phyloP scores from a whole-genome alignment of 2,797 vertebrate genomes.

The Merluccius polli region DNA sequence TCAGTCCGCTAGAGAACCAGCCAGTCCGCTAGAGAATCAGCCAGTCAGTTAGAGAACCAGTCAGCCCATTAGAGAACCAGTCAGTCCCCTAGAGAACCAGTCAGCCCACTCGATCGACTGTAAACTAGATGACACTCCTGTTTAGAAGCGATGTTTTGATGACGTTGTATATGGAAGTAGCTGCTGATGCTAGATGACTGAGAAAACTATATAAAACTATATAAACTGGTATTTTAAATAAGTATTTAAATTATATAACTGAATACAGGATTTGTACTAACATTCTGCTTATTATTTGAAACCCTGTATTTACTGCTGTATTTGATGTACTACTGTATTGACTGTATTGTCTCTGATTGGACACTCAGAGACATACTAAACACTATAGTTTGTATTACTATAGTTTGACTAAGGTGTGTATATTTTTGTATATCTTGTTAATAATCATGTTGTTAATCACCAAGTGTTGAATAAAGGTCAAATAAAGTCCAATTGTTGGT shows the following conservation, averaged over 20 bases:
- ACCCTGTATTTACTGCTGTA: neutral
- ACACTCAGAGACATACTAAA: neutral
- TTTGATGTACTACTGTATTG: neutral
- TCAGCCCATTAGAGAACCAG: neutral
- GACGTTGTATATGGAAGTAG: slow-evolving; percentile 1
- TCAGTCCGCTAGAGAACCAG: too few species aligned
- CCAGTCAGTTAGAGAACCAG: slow-evolving; percentile 29
- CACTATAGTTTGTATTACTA: neutral
- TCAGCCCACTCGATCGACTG: neutral
- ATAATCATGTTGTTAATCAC: neutral
- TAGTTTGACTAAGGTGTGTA: neutral
- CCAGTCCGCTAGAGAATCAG: neutral
- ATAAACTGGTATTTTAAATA: neutral
- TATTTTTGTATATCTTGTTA: neutral
- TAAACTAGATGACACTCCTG: neutral
- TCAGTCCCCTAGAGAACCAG: neutral
- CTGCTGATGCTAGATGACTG: too few species aligned
- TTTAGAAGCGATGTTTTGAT: neutral
- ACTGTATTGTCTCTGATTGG: neutral
- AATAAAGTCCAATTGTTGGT: neutral
- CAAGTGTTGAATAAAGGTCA: neutral
- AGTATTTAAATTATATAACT: neutral
- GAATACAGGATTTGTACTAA: neutral
- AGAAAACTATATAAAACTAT: neutral
- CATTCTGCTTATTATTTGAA: neutral